Evolutionary conservation across 23 tunicate species (phyloP).

Genomic region (Styela plicata): DNA sequence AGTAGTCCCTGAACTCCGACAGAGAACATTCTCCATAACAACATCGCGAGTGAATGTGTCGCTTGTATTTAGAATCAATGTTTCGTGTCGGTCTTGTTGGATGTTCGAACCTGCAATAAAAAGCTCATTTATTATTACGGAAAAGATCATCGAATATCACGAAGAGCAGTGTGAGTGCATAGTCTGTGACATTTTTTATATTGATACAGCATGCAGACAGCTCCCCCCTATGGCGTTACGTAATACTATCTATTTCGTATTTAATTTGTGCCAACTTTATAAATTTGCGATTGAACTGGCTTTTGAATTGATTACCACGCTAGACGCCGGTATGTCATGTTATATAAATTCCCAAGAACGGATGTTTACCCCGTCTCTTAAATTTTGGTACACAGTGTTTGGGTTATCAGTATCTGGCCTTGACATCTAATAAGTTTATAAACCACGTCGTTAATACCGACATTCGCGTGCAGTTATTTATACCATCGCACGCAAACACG

Average conservation of each 20-base stretch:
- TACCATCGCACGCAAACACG: background rate
- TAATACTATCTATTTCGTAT: too few species aligned
- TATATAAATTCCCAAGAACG: background rate
- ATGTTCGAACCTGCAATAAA: background rate
- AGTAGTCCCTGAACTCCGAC: background rate
- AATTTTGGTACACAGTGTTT: background rate
- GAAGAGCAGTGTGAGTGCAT: too few species aligned
- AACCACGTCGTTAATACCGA: background rate
- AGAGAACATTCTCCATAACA: background rate
- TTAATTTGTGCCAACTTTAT: too few species aligned
- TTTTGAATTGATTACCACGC: too few species aligned
- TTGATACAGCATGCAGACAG: too few species aligned
- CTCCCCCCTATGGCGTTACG: too few species aligned
- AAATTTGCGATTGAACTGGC: too few species aligned
- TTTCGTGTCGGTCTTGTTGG: background rate
- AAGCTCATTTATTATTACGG: too few species aligned
- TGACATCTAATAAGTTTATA: background rate
- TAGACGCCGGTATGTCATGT: background rate
- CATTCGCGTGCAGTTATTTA: background rate
- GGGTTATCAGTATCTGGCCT: background rate
- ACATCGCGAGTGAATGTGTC: background rate
- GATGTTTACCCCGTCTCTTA: background rate
- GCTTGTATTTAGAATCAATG: background rate
- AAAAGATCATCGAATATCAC: too few species aligned
- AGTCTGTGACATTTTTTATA: too few species aligned